Base-by-base conservation (phyloP, 1,140 invertebrate genomes). In the Procambarus clarkii region DNA sequence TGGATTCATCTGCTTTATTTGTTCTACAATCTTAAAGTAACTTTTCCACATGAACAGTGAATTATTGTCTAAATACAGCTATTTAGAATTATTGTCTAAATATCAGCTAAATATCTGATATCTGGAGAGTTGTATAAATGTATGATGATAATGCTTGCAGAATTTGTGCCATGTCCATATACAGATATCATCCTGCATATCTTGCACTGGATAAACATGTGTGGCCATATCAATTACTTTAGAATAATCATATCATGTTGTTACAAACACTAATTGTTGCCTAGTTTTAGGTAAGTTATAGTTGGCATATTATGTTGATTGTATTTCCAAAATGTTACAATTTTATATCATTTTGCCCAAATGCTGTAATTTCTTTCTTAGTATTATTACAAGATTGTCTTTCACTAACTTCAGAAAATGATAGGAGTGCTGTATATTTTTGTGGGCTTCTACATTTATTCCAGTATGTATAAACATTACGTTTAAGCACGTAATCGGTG, bases 381-480 rank as follows among this genome's bases (percentile, higher is more conserved):
- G 77, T 76, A 64, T 90, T 34, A 90, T 78, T 76, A 84, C 50
- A 69, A 85, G 45, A 77, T 64, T 54, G 89, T 91, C 89, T 91
- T 86, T 91, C 89, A 91, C 83, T 79, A 80, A 79, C 83, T 85
- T 79, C 45, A 58, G 71, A 84, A 48, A 71, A 78, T 84, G 60
- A 60, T n/a, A 79, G 78, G 71, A 91, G 77, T 91, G 82, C 82
- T 91, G 54, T 91, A 91, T 91, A 91, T 91, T 91, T 86, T 91
- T 91, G 76, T 80, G 86, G 69, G 87, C 87, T 88, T 88, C 44
- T 24, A 58, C 74, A 80, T 79, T 83, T 85, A 91, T 86, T 91
- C 80, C 83, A 80, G 83, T 86, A 91, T 85, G 18, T 91, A 84
- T 79, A 82, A n/a, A 76, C 78, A 71, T 91, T 91, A 85, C 50